Conservation (phyloP, 2,888 invertebrate genomes). For the Eucriotettix oculatus region DNA sequence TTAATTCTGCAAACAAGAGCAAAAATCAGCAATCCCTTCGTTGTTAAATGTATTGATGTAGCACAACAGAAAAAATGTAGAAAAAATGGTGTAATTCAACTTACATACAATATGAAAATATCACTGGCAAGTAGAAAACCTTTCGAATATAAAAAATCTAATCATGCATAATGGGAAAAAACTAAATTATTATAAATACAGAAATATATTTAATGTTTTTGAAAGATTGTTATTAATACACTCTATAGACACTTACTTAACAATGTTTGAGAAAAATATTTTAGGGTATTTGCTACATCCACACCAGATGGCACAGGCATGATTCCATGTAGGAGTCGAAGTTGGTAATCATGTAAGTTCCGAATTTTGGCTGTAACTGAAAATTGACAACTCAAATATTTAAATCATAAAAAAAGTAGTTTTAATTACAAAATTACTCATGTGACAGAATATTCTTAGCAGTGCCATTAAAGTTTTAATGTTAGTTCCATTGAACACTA, state of each 20-base stretch:
- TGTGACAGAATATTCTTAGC: not conserved
- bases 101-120: too few relatives aligned
- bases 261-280: slow-evolving; percentile 94
- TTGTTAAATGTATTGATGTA: too few relatives aligned
- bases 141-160: too few relatives aligned
- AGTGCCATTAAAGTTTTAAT: too few relatives aligned
- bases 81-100: too few relatives aligned
- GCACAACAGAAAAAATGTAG: too few relatives aligned
- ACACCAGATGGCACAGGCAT: slow-evolving; percentile 85
- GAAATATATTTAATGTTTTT: not conserved
- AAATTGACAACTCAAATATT: slow-evolving; percentile 13
- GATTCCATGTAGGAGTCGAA: slow-evolving; percentile 76
- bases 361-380: slow-evolving; percentile 95
- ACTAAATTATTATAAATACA: not conserved
- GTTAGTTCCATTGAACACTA: too few relatives aligned
- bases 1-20: too few relatives aligned
- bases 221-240: not conserved
- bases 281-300: slow-evolving; percentile 93
- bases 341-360: slow-evolving; percentile 90
- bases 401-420: not conserved
- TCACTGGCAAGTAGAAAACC: too few relatives aligned
- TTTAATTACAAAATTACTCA: not conserved
- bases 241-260: slow-evolving; percentile 53
- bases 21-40: too few relatives aligned
- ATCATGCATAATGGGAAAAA: too few relatives aligned